A percentile compares a stretch with the other conserved stretches of the same genome.
These are phyloP conservation scores for Thomomys bottae DNA, from an alignment of 2,113 vertebrate genomes.

Conservation along the genomic window DNA sequence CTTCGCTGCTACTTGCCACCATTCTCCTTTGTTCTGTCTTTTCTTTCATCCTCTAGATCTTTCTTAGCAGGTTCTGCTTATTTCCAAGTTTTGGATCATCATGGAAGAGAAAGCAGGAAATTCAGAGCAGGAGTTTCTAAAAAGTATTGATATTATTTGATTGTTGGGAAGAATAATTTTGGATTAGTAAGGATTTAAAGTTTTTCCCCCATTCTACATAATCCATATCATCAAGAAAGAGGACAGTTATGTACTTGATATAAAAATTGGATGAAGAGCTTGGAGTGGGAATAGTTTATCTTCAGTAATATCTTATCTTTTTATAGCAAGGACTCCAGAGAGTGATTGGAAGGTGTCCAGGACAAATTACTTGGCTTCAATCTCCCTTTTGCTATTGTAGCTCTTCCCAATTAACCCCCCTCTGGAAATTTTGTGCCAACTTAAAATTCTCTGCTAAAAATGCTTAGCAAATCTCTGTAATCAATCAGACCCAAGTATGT, in stretches of 20 bases:
- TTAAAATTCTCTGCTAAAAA: constrained; percentile 36
- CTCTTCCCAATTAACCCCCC: constrained; percentile 55
- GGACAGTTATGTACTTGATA: background rate
- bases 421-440: constrained; percentile 41
- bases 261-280: background rate
- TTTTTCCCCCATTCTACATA: constrained; percentile 11
- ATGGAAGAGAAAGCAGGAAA: background rate
- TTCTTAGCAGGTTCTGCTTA: background rate
- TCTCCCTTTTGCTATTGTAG: constrained; percentile 5
- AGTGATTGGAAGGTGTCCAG: background rate
- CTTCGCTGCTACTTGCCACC: too few species aligned
- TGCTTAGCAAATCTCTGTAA: background rate
- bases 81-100: constrained; percentile 7
- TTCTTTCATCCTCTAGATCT: too few species aligned
- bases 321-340: background rate
- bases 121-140: background rate
- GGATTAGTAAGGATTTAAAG: background rate
- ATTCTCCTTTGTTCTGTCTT: too few species aligned
- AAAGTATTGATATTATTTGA: background rate
- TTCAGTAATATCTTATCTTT: constrained; percentile 30
- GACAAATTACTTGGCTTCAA: background rate
- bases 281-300: constrained; percentile 2
- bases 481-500: constrained; percentile 25
- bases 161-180: background rate
- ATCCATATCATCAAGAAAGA: background rate